phyloP scores from a whole-genome alignment of 2,113 vertebrate genomes.

The Indicator indicator region DNA sequence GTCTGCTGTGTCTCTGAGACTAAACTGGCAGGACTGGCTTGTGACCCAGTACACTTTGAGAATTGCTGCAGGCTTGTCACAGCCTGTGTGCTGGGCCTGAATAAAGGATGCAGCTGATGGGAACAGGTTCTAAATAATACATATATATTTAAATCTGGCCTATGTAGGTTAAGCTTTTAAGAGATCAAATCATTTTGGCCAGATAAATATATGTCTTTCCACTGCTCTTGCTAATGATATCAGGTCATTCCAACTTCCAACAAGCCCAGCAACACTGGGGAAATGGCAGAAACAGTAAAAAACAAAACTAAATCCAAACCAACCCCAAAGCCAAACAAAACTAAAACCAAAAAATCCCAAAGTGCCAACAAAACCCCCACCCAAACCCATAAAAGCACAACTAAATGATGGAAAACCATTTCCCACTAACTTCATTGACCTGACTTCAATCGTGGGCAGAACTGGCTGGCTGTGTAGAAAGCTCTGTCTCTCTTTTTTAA shows the following conservation, averaged over 20 bases:
- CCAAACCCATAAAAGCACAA: not conserved
- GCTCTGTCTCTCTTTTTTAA: not conserved
- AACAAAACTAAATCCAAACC: not conserved
- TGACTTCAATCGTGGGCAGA: not conserved
- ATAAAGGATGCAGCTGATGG: not conserved
- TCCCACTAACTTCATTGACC: not conserved
- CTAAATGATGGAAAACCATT: not conserved
- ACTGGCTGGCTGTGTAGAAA: not conserved
- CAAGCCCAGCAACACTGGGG: not conserved
- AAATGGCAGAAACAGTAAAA: not conserved
- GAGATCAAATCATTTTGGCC: not conserved
- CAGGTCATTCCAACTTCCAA: not conserved
- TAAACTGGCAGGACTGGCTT: not conserved
- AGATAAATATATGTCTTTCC: not conserved
- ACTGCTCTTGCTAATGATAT: not conserved
- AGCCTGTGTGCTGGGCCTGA: not conserved
- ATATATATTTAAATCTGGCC: accelerated
- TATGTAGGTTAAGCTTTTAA: not conserved
- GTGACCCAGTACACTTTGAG: too few relatives aligned
- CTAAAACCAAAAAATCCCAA: not conserved
- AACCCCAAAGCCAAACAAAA: not conserved
- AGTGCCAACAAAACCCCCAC: not conserved
- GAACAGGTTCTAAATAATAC: not conserved
- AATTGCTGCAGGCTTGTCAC: not conserved
- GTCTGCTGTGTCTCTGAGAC: not conserved